Base-by-base conservation (phyloP, 2,113 vertebrate species). In the Cyrtonyx montezumae region DNA sequence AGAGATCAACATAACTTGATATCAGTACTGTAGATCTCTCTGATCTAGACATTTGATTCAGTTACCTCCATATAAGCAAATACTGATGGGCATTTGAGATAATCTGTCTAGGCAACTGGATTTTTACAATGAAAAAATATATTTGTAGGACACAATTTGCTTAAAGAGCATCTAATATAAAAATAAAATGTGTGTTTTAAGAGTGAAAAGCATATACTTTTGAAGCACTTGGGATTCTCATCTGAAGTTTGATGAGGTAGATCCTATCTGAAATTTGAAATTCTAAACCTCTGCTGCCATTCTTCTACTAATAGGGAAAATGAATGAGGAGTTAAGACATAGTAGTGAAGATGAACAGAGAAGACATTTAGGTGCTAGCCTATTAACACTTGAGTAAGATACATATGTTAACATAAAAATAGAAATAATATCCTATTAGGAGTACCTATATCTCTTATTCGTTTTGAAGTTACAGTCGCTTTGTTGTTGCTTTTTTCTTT, bases 381-480 rank as follows among this genome's bases (percentile, higher is more conserved):
- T 15, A 21, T 10, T 67, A 34, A 7, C 43, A 45, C 40, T 65
- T 34, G 63, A 71, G 22, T 25, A 30, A 49, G 7, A 20, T 11
- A 69, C 56, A 55, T 28, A 42, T 20, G 9, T 23, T 15, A 19
- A 40, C 5, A 66, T 6, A 13, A 90, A 46, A 11, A 40, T 69
- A 61, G 32, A 73, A 73, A 46, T 13, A 46, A 2, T 23, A 1
- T 48, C 30, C 9, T 77, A 9, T 56, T 10, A 30, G 11, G 11
- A 48, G 3, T 63, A 23, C 32, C 9, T 19, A 7, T 43, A 34
- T 14, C 73, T 0, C 1, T 5, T 6, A 32, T 34, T 21, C 28
- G 34, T 34, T 59, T 59, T 59, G 13, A 26, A 17, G 2, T 12
- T 1, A 9, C 20, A 28, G 0, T 1, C 46, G 21, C 46, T 48